Evolutionary conservation across 2,888 invertebrate genomes (phyloP).

Genomic region (Schizaphis graminum): DNA sequence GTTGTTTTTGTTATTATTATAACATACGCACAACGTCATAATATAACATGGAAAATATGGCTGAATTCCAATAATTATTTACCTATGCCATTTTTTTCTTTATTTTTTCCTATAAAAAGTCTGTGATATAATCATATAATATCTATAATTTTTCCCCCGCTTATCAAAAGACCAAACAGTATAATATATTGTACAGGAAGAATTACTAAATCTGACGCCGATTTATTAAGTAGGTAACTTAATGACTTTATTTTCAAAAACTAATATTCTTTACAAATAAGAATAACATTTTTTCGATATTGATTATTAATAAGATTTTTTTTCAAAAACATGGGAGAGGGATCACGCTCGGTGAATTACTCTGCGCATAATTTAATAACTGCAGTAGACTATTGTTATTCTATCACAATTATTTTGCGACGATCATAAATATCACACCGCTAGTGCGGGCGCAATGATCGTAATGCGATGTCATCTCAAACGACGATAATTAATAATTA

Average conservation of each 20-base stretch:
- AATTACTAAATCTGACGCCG: not conserved
- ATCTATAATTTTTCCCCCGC: not conserved
- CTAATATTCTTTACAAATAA: too few species aligned
- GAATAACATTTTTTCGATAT: not conserved
- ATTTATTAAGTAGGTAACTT: not conserved
- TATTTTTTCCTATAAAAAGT: not conserved
- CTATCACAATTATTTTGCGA: not conserved
- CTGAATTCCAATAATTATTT: constrained; percentile 1
- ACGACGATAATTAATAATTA: not conserved
- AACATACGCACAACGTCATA: not conserved
- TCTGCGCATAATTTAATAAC: not conserved
- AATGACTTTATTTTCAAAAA: not conserved
- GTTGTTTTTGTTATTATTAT: not conserved
- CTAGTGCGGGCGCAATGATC: not conserved
- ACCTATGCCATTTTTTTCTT: not conserved
- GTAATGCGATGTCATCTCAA: not conserved
- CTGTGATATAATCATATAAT: not conserved
- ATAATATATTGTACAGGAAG: not conserved
- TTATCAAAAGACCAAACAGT: not conserved
- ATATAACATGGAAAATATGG: not conserved
- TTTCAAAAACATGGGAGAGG: not conserved
- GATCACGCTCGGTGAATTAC: not conserved
- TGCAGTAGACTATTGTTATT: not conserved
- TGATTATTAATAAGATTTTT: not conserved
- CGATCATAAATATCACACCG: not conserved